Base-by-base conservation (phyloP, 2,113 vertebrate genomes). In the Aegotheles bennettii region DNA sequence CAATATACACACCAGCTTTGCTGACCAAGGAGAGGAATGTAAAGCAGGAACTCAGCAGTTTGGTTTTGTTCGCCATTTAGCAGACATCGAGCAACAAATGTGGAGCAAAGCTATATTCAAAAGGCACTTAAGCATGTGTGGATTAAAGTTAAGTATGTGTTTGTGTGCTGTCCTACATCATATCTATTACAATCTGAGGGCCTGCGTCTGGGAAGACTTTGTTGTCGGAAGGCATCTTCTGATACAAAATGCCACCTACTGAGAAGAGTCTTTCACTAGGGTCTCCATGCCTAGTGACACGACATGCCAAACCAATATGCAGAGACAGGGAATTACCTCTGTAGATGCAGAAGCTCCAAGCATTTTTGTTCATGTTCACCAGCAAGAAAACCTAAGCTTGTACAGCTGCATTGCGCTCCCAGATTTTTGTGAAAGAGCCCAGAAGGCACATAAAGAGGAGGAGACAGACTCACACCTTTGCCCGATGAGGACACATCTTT, bases 71-170 rank as follows among this genome's bases (percentile, higher is more conserved):
- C 33, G 56, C 80, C 42, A 24, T 89, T 84, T 86, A 84, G 77
- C 51, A 94, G 64, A 56, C 33, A 54, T 71, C 74, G 60, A 92
- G 29, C 59, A 86, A 60, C n/a, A 84, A 89, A 78, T 2, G 1
- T 35, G n/a, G 42, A 88, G 35, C n/a, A 92, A 85, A 87, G 60
- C 63, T 91, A 29, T 59, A 63, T 70, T 88, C 93, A 90, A 94
- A 96, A 71, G 79, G 29, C 47, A 71, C 47, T 94, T 92, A 92
- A 86, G 75, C 47, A 81, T 7, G 1, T 71, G 33, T 70, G 74
- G 86, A 94, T 96, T 96, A 94, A 95, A 90, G 50, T 74, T 88
- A 95, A 95, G 79, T 42, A 35, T 51, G 7, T 84, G 54, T 96
- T 95, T 90, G 68, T 65, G 54, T 23, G 38, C 90, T 88, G 67